Percentiles rank a stretch among this genome's conserved stretches.
These are phyloP conservation scores for Colistium nudipinnis DNA, from an alignment of 2,113 vertebrate species.

Conservation along the genomic window DNA sequence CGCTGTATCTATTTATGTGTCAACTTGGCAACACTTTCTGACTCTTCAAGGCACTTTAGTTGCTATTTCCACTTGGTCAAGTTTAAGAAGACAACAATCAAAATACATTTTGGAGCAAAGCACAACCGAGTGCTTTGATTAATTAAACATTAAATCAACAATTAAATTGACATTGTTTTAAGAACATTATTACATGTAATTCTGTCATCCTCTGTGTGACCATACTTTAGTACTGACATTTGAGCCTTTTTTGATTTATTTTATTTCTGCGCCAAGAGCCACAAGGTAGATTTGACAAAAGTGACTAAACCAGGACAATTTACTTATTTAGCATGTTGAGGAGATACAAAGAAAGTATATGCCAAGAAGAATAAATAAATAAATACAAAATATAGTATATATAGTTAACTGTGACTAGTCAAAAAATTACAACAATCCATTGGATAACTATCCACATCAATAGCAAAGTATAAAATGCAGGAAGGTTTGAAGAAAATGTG, in stretches of 20 bases:
- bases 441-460: neutral
- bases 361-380: neutral
- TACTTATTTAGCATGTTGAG: neutral
- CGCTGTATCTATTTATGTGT: too few relatives aligned
- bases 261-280: neutral
- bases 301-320: neutral
- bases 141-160: neutral
- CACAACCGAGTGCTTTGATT: neutral
- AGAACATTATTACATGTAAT: too few relatives aligned
- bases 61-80: neutral
- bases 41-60: too few relatives aligned
- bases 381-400: neutral
- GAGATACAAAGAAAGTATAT: too few relatives aligned
- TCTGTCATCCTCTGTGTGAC: too few relatives aligned
- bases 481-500: constrained; percentile 6
- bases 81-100: neutral
- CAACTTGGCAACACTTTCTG: too few relatives aligned
- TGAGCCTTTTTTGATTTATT: neutral
- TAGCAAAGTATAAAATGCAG: neutral
- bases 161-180: too few relatives aligned
- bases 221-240: too few relatives aligned
- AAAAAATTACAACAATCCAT: too few relatives aligned
- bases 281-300: neutral
- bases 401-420: too few relatives aligned
- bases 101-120: neutral